Conservation (phyloP, 2,797 vertebrate genomes). For the Coreius guichenoti region DNA sequence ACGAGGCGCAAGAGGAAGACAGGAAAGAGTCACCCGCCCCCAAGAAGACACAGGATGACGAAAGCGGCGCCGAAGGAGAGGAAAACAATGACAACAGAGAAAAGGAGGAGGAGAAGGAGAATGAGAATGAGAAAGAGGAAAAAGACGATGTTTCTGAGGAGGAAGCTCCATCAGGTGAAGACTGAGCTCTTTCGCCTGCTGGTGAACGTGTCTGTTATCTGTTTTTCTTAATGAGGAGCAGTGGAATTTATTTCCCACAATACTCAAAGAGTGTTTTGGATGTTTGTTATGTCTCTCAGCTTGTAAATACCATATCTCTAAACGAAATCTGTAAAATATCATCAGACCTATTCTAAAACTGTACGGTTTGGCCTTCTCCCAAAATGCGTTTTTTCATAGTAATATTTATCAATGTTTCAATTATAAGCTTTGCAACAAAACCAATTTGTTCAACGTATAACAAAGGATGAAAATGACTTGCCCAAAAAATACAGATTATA, state of each 20-base stretch:
- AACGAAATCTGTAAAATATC: slow-evolving; percentile 59
- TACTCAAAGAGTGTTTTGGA: slow-evolving; percentile 81
- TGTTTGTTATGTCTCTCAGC: slow-evolving; percentile 66
- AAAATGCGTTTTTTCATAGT: slow-evolving; percentile 38
- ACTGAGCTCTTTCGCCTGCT: slow-evolving; percentile 80
- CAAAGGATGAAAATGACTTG: neutral
- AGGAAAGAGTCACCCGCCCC: slow-evolving; percentile 83
- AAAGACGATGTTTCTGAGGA: slow-evolving; percentile 96
- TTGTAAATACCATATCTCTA: slow-evolving; percentile 65
- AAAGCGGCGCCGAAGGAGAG: slow-evolving; percentile 55
- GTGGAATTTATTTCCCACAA: slow-evolving; percentile 63
- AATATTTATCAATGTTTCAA: slow-evolving; percentile 44
- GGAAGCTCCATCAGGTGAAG: slow-evolving; percentile 95
- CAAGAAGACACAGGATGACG: slow-evolving; percentile 70
- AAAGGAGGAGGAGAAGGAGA: slow-evolving; percentile 68
- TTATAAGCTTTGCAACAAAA: slow-evolving; percentile 26
- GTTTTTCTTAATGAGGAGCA: slow-evolving; percentile 60
- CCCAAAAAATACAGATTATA: slow-evolving; percentile 21
- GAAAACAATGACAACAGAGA: slow-evolving; percentile 68
- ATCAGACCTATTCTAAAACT: slow-evolving; percentile 52
- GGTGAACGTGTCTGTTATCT: slow-evolving; percentile 61
- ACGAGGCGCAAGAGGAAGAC: slow-evolving; percentile 74
- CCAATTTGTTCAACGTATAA: slow-evolving; percentile 4
- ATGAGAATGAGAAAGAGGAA: slow-evolving; percentile 77
- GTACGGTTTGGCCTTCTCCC: slow-evolving; percentile 44